Evolutionary conservation across 2,113 vertebrate species (phyloP), one percentile per base, ranked within the genome.

Genomic region (Ictalurus punctatus): DNA sequence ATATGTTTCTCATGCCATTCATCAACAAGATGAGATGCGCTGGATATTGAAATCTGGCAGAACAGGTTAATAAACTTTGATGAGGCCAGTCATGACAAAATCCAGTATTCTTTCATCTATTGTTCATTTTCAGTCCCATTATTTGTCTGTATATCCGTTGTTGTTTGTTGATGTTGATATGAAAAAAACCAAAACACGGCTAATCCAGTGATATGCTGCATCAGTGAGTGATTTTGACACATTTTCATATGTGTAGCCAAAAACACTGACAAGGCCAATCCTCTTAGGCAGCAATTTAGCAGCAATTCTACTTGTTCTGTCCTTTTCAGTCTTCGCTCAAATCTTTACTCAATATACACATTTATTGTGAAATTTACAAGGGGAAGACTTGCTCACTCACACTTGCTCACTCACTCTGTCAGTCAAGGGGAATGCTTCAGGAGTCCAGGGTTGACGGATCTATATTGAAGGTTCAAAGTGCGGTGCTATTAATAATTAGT

Each of bases 381-480:
- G 91, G 92, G 91, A 93, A 91, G 92, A 93, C 91, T 89, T 89
- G 91, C 88, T 92, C 90, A 84, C 73, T 90, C 56, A 91, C 63
- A 37, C 73, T 74, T 25, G 86, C 67, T 82, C 44, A 86, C 73
- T 86, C 86, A 91, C 80, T 93, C 94, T 94, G 94, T 95, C 96
- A 93, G 94, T 94, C 94, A 95, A 92, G 93, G 94, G 97, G 97
- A 98, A 98, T 97, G 97, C 97, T 97, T 98, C 95, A 95, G 96
- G 95, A 95, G 94, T 94, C 96, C 97, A 96, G 94, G 96, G 86
- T 59, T 30, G 84, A 93, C 91, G 94, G 93, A 91, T 92, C 92
- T 93, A 89, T 91, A 93, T 92, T 97, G 95, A 96, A 95, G 96
- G 95, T 96, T 97, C 96, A 99, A 98, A 99, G 98, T 98, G 98